Evolutionary conservation across 2,888 invertebrate species (phyloP), one percentile per base, ranked within the genome.

Genomic region (Melangyna quadrimaculata): DNA sequence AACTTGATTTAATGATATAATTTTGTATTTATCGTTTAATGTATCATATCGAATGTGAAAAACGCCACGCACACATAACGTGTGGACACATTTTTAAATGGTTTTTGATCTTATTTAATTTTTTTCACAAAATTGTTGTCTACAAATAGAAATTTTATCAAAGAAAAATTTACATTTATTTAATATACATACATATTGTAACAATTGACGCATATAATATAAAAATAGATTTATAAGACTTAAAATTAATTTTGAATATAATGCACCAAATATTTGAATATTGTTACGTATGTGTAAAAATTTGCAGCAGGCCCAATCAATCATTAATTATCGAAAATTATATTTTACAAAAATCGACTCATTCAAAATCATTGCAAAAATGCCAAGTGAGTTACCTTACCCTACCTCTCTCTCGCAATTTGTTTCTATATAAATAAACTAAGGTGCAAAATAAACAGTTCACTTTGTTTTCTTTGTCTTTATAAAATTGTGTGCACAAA

Each of bases 81-180:
- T 40, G 40, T 40, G 40, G 40, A 61, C 37, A 61, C 22, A 61
- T 24, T 61, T n/a, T 61, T 27, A 61, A 61, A 61, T 61, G 61
- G 24, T 61, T 40, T 61, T 61, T 61, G 61, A 40, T 61, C 61
- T 61, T n/a, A n/a, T 40, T 61, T 3, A 9, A 40, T 61, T 22
- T 37, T 22, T 9, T 9, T 37, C 5, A 22, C 12, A 48, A 22
- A 24, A 6, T 19, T 35, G 1, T 29, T 17, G 12, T 24, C n/a
- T 10, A 55, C 29, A 55, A 55, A 55, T 55, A 27, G 14, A 55
- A 55, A 51, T 24, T 24, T 2, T 22, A 48, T 2, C 4, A 48
- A 22, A 53, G n/a, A 10, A 32, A 32, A 27, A 29, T 8, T 53
- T 57, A 27, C 7, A 17, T 57, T 19, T 19, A 32, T 2, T 3